Percentiles rank a stretch among this genome's conserved stretches.
Conservation (phyloP, 2,888 invertebrate genomes). For the Cremastinae sp. region DNA sequence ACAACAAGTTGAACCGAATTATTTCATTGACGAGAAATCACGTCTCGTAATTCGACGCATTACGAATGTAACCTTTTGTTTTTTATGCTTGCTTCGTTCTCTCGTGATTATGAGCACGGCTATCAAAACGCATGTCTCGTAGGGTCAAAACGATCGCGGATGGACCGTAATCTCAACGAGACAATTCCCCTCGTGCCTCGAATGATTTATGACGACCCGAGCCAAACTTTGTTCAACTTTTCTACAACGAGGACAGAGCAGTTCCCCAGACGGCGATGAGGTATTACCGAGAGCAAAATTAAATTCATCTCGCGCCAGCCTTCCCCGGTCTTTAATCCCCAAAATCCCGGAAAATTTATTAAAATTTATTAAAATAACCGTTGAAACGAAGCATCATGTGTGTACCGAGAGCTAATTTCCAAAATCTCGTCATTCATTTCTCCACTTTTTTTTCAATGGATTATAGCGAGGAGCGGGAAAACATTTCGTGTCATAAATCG, state of each 20-base stretch:
- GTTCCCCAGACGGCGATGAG: not conserved
- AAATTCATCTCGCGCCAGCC: not conserved
- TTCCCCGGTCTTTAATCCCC: too few species aligned
- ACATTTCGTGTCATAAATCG: too few species aligned
- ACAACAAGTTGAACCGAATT: slow-evolving; percentile 39
- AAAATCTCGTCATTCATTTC: too few species aligned
- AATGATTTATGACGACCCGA: slow-evolving; percentile 41
- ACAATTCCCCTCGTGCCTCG: slow-evolving; percentile 39
- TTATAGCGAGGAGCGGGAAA: too few species aligned
- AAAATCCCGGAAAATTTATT: too few species aligned
- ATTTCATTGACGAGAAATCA: slow-evolving; percentile 54
- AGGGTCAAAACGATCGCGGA: not conserved
- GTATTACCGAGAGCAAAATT: slow-evolving; percentile 4
- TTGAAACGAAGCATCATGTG: too few species aligned
- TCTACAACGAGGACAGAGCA: too few species aligned
- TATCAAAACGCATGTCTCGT: not conserved
- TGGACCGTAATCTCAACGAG: slow-evolving; percentile 39
- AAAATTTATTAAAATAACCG: too few species aligned
- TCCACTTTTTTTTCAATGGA: too few species aligned
- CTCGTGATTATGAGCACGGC: slow-evolving; percentile 20
- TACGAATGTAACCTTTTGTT: slow-evolving; percentile 39
- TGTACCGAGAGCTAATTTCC: too few species aligned
- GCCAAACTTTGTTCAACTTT: slow-evolving; percentile 25
- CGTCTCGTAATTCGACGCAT: slow-evolving; percentile 34
- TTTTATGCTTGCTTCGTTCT: slow-evolving; percentile 31